Conservation (phyloP, 2,888 invertebrate genomes). For the Aricia artaxerxes region DNA sequence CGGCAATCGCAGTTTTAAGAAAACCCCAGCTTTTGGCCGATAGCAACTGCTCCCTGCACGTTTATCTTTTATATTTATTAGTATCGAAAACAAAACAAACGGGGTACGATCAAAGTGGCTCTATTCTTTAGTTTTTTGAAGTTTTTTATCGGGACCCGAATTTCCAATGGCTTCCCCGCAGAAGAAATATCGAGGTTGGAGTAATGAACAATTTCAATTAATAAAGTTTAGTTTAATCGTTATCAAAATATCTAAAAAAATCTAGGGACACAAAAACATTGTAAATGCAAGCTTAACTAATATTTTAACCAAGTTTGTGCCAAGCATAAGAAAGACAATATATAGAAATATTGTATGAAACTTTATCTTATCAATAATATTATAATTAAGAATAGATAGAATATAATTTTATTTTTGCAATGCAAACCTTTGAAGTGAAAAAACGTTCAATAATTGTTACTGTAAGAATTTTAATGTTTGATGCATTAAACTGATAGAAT, state of each 20-base stretch:
- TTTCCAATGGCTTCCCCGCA: not conserved
- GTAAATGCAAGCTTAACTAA: not conserved
- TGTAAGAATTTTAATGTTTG: too few species aligned
- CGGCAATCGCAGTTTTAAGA: conserved; percentile 55
- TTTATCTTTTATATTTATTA: conserved; percentile 42
- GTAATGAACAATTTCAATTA: not conserved
- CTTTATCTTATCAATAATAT: not conserved
- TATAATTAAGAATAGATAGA: not conserved
- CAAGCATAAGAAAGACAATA: not conserved
- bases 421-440: too few species aligned
- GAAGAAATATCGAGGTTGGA: not conserved
- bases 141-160: not conserved
- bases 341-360: not conserved
- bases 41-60: conserved; percentile 47
- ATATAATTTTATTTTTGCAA: not conserved
- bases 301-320: not conserved
- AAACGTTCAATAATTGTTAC: too few species aligned
- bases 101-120: conserved; percentile 27
- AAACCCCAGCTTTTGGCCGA: conserved; percentile 53
- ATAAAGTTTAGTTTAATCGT: not conserved
- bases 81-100: conserved; percentile 34
- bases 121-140: conserved; percentile 20
- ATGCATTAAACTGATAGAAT: too few species aligned
- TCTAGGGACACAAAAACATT: not conserved
- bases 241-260: not conserved